Base-by-base conservation (phyloP, 2,888 invertebrate genomes). In the Galeopsomyia nigrocyanea region DNA sequence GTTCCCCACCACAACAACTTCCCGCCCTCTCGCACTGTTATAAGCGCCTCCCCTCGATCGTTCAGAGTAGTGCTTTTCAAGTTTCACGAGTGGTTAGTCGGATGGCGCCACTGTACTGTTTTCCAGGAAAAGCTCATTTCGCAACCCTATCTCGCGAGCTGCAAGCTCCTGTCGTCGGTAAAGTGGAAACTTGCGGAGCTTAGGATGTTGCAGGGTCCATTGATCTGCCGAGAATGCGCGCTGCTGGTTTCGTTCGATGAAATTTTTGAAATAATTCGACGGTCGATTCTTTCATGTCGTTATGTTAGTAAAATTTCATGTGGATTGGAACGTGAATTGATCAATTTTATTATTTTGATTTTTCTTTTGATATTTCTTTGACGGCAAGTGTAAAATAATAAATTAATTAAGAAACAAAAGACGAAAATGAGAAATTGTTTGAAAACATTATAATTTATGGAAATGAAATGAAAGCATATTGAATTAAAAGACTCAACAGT, bases 51-150 rank as follows among this genome's bases (percentile, higher is more conserved):
- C 68, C 64, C 61, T 61, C 46, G 7, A 53, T 14, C 39, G 64
- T 55, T 64, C 58, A 31, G 53, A 58, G 62, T 17, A 49, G 51
- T 13, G 50, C 13, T 26, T n/a, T 53, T n/a, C 21, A 16, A 9
- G 79, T 75, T 84, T 81, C 80, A 31, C 22, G 39, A 17, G 14
- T 49, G 57, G 7, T 61, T 71, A 78, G 79, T 75, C 51, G 77
- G 84, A 82, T 84, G 84, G 79, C 84, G 83, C 81, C 78, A 82
- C 79, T 3, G 76, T 71, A 62, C 70, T 68, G 79, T 81, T 81
- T 66, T 55, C 47, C 55, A 51, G 53, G 58, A 58, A 64, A 66
- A 57, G 62, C 63, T 60, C 56, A 19, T 39, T 7, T 39, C 39
- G 0, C 14, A 21, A 39, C 22, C 53, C 64, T 61, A 53, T 61